These are phyloP conservation scores for Tychaedon coryphoeus DNA, from an alignment of 2,113 vertebrate genomes.

Conservation along the genomic window DNA sequence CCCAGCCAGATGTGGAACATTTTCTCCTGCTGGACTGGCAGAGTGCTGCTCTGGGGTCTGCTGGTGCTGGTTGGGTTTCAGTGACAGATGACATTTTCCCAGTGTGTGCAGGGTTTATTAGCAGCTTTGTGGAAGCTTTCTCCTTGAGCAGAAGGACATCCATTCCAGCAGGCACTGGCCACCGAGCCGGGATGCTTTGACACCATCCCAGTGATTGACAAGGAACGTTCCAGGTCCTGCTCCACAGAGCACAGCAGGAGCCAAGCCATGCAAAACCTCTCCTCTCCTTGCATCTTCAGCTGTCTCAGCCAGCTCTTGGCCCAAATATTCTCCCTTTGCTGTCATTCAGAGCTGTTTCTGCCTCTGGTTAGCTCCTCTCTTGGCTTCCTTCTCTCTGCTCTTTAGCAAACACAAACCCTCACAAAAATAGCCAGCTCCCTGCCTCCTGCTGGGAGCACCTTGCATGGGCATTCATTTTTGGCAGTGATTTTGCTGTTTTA, in stretches of 20 bases:
- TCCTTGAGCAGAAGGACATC: conserved; percentile 11
- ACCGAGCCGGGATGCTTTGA: not conserved
- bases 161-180: not conserved
- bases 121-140: not conserved
- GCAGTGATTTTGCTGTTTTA: not conserved
- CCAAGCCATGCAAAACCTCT: not conserved
- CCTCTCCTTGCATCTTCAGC: not conserved
- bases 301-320: not conserved
- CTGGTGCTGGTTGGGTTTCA: not conserved
- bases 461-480: not conserved
- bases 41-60: not conserved
- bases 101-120: not conserved
- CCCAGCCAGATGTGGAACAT: not conserved
- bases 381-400: not conserved
- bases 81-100: conserved; percentile 27
- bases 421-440: not conserved
- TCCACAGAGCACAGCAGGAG: not conserved
- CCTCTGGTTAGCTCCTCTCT: not conserved
- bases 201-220: not conserved
- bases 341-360: not conserved
- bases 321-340: not conserved
- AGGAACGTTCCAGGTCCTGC: not conserved
- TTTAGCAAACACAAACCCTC: not conserved
- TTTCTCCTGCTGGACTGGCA: not conserved
- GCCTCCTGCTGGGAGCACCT: not conserved